phyloP scores from a whole-genome alignment of 1,140 invertebrate species.

The Carposina sasakii region DNA sequence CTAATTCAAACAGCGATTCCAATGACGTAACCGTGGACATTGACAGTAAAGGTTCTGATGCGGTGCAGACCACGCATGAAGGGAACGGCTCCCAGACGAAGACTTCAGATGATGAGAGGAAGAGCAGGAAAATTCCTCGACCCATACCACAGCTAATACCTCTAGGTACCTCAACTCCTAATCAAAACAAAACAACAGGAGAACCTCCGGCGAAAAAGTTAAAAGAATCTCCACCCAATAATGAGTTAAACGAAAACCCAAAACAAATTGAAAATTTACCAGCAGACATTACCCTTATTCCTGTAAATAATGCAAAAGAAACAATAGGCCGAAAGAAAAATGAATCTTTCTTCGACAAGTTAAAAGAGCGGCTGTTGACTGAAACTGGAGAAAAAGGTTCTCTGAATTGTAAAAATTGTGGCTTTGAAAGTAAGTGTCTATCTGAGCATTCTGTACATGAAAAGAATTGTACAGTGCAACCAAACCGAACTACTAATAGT shows the following conservation, averaged over 20 bases:
- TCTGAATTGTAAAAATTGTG: slow-evolving; percentile 81
- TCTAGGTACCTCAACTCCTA: slow-evolving; percentile 66
- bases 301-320: slow-evolving; percentile 45
- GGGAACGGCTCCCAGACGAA: slow-evolving; percentile 27
- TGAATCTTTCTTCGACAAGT: slow-evolving; percentile 85
- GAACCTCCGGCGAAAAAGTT: slow-evolving; percentile 60
- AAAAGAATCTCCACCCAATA: slow-evolving; percentile 38
- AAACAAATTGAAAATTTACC: slow-evolving; percentile 39
- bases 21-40: slow-evolving; percentile 48
- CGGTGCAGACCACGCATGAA: too few relatives aligned
- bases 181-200: slow-evolving; percentile 43
- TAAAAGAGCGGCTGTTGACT: slow-evolving; percentile 81
- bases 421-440: slow-evolving; percentile 87
- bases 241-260: slow-evolving; percentile 21
- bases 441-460: slow-evolving; percentile 85
- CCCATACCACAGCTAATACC: slow-evolving; percentile 83
- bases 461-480: slow-evolving; percentile 74
- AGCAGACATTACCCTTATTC: slow-evolving; percentile 43
- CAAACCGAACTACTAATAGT: slow-evolving; percentile 45
- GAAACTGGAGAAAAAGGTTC: slow-evolving; percentile 72
- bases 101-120: slow-evolving; percentile 38
- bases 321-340: slow-evolving; percentile 75
- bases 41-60: too few relatives aligned
- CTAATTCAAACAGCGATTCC: slow-evolving; percentile 56
- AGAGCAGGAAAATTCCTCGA: slow-evolving; percentile 71